A percentile compares a stretch with the other conserved stretches of the same genome.
phyloP scores from a whole-genome alignment of 2,797 vertebrate genomes.

The Podarcis siculus region DNA sequence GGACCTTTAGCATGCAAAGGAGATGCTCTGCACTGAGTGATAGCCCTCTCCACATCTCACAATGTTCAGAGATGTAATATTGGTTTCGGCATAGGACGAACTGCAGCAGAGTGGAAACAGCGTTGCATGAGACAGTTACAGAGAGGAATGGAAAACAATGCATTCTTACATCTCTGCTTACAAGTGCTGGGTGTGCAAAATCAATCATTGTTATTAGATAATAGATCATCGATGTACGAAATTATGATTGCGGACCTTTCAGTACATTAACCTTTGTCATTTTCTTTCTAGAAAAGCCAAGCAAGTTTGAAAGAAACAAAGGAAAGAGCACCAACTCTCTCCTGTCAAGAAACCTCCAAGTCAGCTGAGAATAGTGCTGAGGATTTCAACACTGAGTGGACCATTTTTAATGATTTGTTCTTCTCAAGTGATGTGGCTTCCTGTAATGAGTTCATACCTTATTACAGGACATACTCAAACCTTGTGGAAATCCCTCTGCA shows the following conservation, averaged over 20 bases:
- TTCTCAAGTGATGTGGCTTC: neutral
- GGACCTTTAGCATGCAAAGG: too few relatives aligned
- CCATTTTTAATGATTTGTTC: neutral
- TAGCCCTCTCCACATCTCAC: too few relatives aligned
- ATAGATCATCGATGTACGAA: neutral
- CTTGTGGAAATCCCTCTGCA: neutral
- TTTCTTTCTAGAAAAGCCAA: conserved; percentile 43
- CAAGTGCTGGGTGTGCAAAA: neutral
- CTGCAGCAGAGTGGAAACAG: too few relatives aligned
- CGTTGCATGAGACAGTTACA: too few relatives aligned
- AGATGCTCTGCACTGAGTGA: too few relatives aligned
- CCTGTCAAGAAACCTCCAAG: neutral
- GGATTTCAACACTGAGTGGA: neutral
- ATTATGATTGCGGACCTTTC: neutral
- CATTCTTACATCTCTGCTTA: neutral
- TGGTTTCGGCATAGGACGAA: too few relatives aligned
- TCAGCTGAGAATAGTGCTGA: neutral
- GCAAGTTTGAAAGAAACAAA: conserved; percentile 5
- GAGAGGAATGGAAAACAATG: too few relatives aligned
- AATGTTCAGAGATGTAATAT: too few relatives aligned
- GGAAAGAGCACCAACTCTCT: neutral
- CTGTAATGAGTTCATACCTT: conserved; percentile 42
- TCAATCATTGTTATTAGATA: accelerated
- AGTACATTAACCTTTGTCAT: neutral
- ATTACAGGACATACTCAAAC: conserved; percentile 47